phyloP scores from a whole-genome alignment of 1,140 invertebrate species.

The Drosophila malerkotliana region DNA sequence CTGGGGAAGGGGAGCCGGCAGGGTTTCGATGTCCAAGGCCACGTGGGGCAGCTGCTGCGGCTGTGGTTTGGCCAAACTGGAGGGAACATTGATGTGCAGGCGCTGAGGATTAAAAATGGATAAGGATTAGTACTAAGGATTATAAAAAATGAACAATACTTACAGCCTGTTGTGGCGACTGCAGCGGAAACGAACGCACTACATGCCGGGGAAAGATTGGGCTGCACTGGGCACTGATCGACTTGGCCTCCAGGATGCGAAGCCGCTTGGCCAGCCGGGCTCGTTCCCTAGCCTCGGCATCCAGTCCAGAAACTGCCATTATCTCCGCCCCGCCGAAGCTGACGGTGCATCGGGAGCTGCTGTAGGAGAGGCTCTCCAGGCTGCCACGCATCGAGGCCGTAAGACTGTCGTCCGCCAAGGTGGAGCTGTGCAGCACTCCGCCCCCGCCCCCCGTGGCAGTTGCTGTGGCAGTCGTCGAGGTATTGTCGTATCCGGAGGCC shows the following conservation, averaged over 20 bases:
- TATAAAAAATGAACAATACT: conserved; percentile 22
- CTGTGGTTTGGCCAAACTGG: conserved; percentile 58
- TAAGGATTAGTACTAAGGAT: not conserved
- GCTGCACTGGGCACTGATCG: conserved; percentile 82
- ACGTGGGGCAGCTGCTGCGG: conserved; percentile 35
- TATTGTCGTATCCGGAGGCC: conserved; percentile 71
- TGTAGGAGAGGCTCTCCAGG: conserved; percentile 78
- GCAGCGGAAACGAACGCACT: conserved; percentile 56
- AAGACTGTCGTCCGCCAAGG: conserved; percentile 78
- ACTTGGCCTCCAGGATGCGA: conserved; percentile 79
- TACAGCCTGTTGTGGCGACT: conserved; percentile 64
- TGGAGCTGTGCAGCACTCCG: conserved; percentile 64
- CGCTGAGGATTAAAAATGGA: conserved; percentile 30
- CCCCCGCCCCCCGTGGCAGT: conserved; percentile 41
- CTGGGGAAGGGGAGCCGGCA: conserved; percentile 35
- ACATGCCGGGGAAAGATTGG: conserved; percentile 77
- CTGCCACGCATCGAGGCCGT: conserved; percentile 74
- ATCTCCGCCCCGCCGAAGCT: conserved; percentile 78
- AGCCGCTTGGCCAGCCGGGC: conserved; percentile 63
- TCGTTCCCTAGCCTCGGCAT: conserved; percentile 61
- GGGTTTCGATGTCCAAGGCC: conserved; percentile 46
- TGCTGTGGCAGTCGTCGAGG: conserved; percentile 61
- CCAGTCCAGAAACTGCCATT: conserved; percentile 44
- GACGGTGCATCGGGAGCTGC: conserved; percentile 75
- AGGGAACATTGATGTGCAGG: conserved; percentile 70